These are phyloP conservation scores for Synergus itoensis DNA, from an alignment of 2,888 invertebrate genomes.

Conservation along the genomic window DNA sequence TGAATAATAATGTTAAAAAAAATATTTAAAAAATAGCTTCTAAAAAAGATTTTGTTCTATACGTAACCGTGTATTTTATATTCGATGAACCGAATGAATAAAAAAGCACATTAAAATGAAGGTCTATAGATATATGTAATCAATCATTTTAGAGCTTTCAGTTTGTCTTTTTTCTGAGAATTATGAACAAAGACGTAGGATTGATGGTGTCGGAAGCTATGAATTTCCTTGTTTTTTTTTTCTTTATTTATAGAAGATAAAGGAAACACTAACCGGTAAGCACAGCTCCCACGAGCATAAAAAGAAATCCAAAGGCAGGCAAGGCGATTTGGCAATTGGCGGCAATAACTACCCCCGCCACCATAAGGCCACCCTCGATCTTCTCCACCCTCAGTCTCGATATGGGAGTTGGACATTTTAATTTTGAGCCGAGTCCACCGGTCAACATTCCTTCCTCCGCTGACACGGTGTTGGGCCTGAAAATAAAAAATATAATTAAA, in stretches of 20 bases:
- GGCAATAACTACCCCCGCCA: conserved; percentile 87
- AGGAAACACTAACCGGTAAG: conserved; percentile 81
- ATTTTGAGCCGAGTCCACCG: conserved; percentile 67
- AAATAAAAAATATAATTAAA: conserved; percentile 63
- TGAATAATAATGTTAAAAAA: background rate
- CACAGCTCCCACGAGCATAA: conserved; percentile 87
- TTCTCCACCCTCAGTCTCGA: conserved; percentile 86
- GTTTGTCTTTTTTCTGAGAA: background rate
- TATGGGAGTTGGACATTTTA: conserved; percentile 83
- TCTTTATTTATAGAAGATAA: background rate
- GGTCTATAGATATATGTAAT: background rate
- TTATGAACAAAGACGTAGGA: background rate
- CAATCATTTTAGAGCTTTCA: background rate
- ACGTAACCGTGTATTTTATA: background rate
- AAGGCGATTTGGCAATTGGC: conserved; percentile 89
- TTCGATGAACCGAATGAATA: background rate
- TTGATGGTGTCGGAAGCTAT: background rate
- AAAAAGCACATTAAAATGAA: background rate
- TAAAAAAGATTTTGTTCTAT: too few species aligned
- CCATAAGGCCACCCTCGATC: conserved; percentile 87
- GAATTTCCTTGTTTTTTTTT: background rate
- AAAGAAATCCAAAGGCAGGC: conserved; percentile 88
- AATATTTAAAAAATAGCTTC: background rate
- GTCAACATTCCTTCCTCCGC: conserved; percentile 79
- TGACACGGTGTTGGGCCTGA: conserved; percentile 82